Base-by-base conservation (phyloP, 2,797 vertebrate genomes). In the Rhinatrema bivittatum region DNA sequence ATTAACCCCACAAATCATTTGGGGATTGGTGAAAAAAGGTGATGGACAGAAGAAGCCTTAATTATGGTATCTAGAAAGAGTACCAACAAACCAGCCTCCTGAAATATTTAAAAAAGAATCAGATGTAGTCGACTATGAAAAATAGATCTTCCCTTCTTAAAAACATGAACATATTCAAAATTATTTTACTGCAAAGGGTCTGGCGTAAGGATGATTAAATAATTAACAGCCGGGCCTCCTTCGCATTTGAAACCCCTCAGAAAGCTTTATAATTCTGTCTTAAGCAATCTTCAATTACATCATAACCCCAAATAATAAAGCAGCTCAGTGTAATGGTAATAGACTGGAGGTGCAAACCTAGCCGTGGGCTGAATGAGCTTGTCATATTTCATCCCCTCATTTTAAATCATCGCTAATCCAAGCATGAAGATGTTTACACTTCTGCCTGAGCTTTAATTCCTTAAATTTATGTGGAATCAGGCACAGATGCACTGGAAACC, bases 401-500 rank as follows among this genome's bases (percentile, higher is more conserved):
- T 82, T 58, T 57, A 69, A 77, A 70, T 70, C 70, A 66, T 47
- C 31, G 37, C 39, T 62, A 60, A 76, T 59, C 62, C 67, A 66
- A 70, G 70, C 66, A 57, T 32, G 25, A 65, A 70, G 62, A 64
- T 78, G 61, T 83, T 84, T 81, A 78, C 74, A 58, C 79, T 74
- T 4, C 15, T 50, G 61, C 66, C 70, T 59, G 66, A 77, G 74
- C 51, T 53, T 66, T 81, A 82, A 85, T 83, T 82, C 76, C 58
- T 54, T 56, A 51, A 72, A 81, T 81, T 68, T 73, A 82, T 83
- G 81, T 70, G 62, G 69, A 79, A 69, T 76, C 80, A 85, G 61
- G 79, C 75, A 61, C 79, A 79, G 76, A 79, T 80, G 78, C 76
- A 47, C 62, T 77, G 76, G 81, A 82, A 80, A 72, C 42, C 29